These are phyloP conservation scores for Tokudaia muenninki DNA, from an alignment of 2,797 vertebrate species.

Conservation along the genomic window DNA sequence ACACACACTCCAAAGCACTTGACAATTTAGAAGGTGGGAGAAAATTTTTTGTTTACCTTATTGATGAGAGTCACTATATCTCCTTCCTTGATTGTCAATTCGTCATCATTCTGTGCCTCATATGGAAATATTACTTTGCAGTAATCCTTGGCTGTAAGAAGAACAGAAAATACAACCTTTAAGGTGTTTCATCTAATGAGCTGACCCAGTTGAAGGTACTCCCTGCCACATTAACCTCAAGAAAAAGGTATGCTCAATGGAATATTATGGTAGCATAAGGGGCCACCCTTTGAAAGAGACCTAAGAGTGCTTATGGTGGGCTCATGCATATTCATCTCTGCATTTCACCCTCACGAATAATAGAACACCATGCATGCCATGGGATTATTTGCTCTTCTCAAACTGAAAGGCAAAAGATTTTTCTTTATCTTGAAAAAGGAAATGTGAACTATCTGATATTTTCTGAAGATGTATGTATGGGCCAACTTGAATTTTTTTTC, in stretches of 20 bases:
- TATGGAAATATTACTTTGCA: conserved; percentile 99
- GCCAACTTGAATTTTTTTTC: conserved; percentile 20
- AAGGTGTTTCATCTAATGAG: conserved; percentile 43
- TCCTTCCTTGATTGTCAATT: conserved; percentile 97
- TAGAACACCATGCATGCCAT: conserved; percentile 4
- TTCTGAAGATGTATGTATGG: background rate
- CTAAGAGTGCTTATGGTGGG: background rate
- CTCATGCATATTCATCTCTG: conserved; percentile 25
- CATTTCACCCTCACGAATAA: conserved; percentile 42
- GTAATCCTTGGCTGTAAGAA: conserved; percentile 93
- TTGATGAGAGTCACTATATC: conserved; percentile 96
- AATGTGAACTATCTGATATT: conserved; percentile 24
- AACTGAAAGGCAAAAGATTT: conserved; percentile 51
- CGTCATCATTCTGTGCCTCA: conserved; percentile 97
- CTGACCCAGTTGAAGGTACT: conserved; percentile 21
- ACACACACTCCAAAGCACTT: background rate
- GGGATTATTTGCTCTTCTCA: conserved; percentile 56
- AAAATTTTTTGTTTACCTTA: conserved; percentile 90
- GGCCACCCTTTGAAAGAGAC: background rate
- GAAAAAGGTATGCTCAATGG: conserved; percentile 32
- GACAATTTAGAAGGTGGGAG: conserved; percentile 40
- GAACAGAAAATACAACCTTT: conserved; percentile 79
- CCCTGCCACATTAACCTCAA: conserved; percentile 26
- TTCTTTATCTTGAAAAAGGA: conserved; percentile 59
- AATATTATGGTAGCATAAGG: background rate